These are phyloP conservation scores for Tetrax tetrax DNA, from an alignment of 2,113 vertebrate genomes.

Conservation along the genomic window DNA sequence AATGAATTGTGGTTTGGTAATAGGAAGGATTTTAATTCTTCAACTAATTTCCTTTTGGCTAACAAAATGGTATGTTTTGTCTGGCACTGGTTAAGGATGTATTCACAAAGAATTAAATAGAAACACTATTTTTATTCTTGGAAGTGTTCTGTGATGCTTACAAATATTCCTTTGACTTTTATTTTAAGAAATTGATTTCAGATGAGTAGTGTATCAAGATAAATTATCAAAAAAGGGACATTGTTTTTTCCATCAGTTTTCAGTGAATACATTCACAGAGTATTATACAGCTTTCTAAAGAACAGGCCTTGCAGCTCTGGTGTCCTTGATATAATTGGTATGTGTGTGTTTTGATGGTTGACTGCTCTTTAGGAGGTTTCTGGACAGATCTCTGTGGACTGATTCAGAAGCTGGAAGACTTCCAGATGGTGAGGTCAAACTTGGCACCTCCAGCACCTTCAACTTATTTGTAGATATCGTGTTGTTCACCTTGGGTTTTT, in stretches of 20 bases:
- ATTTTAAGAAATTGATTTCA: background rate
- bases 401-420: background rate
- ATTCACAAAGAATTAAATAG: background rate
- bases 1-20: background rate
- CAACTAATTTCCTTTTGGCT: background rate
- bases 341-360: background rate
- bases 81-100: background rate
- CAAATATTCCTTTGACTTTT: background rate
- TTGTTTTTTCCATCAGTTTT: background rate
- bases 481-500: background rate
- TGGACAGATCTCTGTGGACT: background rate
- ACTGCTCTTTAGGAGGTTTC: background rate
- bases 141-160: background rate
- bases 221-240: background rate
- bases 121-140: background rate
- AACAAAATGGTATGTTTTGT: background rate
- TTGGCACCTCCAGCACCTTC: background rate
- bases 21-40: background rate
- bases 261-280: background rate
- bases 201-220: background rate
- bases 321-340: background rate
- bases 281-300: background rate
- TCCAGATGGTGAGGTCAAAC: background rate
- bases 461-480: background rate
- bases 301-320: background rate